phyloP scores from a whole-genome alignment of 64 coral and sea anemone genomes.

The Montipora foliosa region DNA sequence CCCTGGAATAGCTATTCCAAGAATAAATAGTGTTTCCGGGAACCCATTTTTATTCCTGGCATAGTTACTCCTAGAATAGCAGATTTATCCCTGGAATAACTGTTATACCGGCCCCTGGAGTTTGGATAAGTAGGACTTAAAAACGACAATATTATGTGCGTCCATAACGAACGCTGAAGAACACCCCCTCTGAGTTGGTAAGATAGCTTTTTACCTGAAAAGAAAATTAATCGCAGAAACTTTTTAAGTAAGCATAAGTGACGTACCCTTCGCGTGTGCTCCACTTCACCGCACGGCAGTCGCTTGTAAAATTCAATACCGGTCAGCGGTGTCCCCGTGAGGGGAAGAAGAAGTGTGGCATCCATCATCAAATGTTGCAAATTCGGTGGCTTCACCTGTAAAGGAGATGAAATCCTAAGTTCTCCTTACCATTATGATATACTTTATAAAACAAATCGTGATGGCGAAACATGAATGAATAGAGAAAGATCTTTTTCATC shows the following conservation, averaged over 20 bases:
- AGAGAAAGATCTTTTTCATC: too few relatives aligned
- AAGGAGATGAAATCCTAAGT: background rate
- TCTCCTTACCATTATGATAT: background rate
- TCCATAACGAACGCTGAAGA: too few relatives aligned
- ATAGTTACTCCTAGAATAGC: too few relatives aligned
- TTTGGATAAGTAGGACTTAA: too few relatives aligned
- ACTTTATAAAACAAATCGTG: background rate
- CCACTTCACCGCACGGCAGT: slow-evolving; percentile 95
- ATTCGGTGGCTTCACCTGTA: slow-evolving; percentile 91
- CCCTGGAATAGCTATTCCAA: too few relatives aligned
- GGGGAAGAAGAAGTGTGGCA: slow-evolving; percentile 83
- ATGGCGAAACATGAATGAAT: background rate
- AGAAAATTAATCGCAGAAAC: background rate
- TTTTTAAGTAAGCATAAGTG: background rate
- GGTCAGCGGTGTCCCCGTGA: slow-evolving; percentile 94
- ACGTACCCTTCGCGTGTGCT: slow-evolving; percentile 93
- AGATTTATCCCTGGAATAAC: too few relatives aligned
- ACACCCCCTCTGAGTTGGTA: too few relatives aligned
- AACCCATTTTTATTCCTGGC: too few relatives aligned
- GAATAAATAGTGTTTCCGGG: too few relatives aligned
- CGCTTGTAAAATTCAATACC: slow-evolving; percentile 99
- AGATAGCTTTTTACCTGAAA: too few relatives aligned
- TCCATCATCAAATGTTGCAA: slow-evolving; percentile 97
- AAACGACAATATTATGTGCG: too few relatives aligned
- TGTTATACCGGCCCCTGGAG: too few relatives aligned